These are phyloP conservation scores for Epizoanthus rinbou DNA, from an alignment of 92 coral and sea anemone genomes.

Conservation along the genomic window DNA sequence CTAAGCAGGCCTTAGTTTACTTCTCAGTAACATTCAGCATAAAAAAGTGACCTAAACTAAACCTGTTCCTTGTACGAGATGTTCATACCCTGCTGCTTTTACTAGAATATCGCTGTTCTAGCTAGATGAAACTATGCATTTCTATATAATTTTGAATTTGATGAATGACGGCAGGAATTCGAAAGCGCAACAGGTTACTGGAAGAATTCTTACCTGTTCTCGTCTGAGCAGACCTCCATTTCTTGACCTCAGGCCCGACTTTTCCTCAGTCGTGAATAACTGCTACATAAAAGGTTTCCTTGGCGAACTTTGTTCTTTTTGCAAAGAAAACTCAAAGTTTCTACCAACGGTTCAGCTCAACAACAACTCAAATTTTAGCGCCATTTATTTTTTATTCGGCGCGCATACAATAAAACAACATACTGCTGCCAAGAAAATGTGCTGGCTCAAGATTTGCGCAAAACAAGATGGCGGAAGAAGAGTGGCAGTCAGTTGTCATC, in stretches of 20 bases:
- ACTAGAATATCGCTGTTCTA: too few relatives aligned
- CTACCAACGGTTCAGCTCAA: slow-evolving; percentile 32
- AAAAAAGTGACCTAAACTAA: too few relatives aligned
- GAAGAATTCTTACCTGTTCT: slow-evolving; percentile 20
- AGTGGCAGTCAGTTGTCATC: slow-evolving; percentile 50
- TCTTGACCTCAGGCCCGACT: background rate
- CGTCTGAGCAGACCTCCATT: slow-evolving; percentile 40
- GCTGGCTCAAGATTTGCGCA: slow-evolving; percentile 9
- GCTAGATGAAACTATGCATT: too few relatives aligned
- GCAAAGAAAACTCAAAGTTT: background rate
- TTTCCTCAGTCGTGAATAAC: background rate
- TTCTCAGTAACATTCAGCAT: too few relatives aligned
- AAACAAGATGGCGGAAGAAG: slow-evolving; percentile 70
- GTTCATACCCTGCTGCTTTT: too few relatives aligned
- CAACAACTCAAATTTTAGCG: slow-evolving; percentile 41
- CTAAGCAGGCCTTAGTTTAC: too few relatives aligned
- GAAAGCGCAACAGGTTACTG: background rate
- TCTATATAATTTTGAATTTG: too few relatives aligned
- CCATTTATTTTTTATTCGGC: slow-evolving; percentile 20
- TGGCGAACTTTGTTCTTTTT: slow-evolving; percentile 3
- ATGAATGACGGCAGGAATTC: too few relatives aligned
- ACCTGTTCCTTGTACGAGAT: too few relatives aligned
- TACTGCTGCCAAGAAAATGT: slow-evolving; percentile 16
- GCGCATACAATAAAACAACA: background rate
- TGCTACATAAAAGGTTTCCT: background rate